Base-by-base conservation (phyloP, 2,113 vertebrate species). In the Oriolus oriolus region DNA sequence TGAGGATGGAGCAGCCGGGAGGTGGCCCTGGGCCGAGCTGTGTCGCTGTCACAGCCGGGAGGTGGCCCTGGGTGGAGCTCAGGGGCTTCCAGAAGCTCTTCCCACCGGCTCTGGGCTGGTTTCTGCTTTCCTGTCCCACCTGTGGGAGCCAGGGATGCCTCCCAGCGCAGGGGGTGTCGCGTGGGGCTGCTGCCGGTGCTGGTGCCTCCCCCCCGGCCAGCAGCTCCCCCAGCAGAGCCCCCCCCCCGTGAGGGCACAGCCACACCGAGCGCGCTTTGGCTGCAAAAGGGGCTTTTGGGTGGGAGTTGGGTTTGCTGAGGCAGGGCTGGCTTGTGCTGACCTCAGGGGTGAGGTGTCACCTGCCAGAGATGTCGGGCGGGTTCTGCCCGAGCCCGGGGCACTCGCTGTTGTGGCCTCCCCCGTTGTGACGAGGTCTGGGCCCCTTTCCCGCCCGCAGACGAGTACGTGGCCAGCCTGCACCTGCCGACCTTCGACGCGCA, bases 401-500 rank as follows among this genome's bases (percentile, higher is more conserved):
- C 28, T 28, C 3, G 0, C 42, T 44, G 16, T 6, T 8, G 12
- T 35, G 77, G 12, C 39, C 26, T 24, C 0, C 6, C 5, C 45
- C 11, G 1, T 7, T 6, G 65, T 97, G 39, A 96, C 1, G 4
- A 7, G 52, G 1, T 7, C 39, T 4, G 80, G 26, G 0, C 37
- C 13, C 27, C 18, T 11, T 0, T 20, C 21, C 7, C 7, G 10
- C 9, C 24, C n/a, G 6, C 97, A 99, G 99, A 99, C 50, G 99
- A 99, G 96, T 99, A 99, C 11, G 99, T 99, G 97, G 99, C 99
- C 19, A 99, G 99, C 69, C 98, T 99, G 33, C 99, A 99, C 96
- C 99, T 99, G 87, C 99, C 99, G 0, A 99, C 99, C 0, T 99
- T 99, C 30, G 99, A 99, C n/a, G 99, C 99, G 54, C 99, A 99